A percentile compares a stretch with the other conserved stretches of the same genome.
These are phyloP conservation scores for Leptodactylus fuscus DNA, from an alignment of 2,113 vertebrate genomes.

Conservation along the genomic window DNA sequence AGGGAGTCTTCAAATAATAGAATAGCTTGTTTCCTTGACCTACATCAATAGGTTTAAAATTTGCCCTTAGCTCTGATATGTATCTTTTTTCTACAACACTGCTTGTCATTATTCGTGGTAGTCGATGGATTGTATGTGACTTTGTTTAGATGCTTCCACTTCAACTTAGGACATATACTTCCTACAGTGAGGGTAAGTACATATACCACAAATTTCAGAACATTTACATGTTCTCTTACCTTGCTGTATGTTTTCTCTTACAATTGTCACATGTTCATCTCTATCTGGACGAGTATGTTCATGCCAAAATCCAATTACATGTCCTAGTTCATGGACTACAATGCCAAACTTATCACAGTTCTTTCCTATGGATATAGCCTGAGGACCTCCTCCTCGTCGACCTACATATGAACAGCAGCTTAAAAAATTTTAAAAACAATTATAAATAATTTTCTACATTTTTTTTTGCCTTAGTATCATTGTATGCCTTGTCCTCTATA, in stretches of 20 bases:
- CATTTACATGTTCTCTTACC: constrained; percentile 74
- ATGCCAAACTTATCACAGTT: constrained; percentile 99
- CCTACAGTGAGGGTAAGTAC: background rate
- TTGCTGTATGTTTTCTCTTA: constrained; percentile 97
- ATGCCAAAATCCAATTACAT: constrained; percentile 98
- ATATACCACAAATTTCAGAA: background rate
- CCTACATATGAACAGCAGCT: constrained; percentile 98
- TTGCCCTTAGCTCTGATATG: no score
- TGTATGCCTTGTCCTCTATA: constrained; percentile 33
- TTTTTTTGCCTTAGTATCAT: constrained; percentile 16
- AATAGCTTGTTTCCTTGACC: no score
- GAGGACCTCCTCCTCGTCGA: constrained; percentile 94
- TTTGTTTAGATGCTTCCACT: background rate
- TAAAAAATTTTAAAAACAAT: constrained; percentile 63
- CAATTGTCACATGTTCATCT: constrained; percentile 95
- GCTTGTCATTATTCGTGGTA: no score
- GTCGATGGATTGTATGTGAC: no score
- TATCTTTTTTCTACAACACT: no score
- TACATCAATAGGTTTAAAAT: no score
- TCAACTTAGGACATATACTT: background rate
- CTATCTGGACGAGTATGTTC: constrained; percentile 96
- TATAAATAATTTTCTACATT: constrained; percentile 51
- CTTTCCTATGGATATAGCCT: constrained; percentile 98
- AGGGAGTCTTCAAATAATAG: no score
- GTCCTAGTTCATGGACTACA: constrained; percentile 95